phyloP scores from a whole-genome alignment of 1,140 invertebrate species.

The Lordiphosa mommai region DNA sequence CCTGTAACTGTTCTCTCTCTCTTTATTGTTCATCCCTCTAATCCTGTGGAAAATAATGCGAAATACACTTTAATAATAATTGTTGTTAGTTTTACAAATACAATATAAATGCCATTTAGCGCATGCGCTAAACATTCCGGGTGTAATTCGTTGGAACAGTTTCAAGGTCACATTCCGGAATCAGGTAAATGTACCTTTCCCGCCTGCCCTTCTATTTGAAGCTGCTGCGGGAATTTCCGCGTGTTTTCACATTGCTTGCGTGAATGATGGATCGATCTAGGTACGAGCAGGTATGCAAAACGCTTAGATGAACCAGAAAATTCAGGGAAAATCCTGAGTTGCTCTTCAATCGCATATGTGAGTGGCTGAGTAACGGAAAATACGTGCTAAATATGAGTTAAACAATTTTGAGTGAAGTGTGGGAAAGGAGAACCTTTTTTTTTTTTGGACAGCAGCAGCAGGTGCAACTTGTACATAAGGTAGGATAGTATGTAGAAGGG shows the following conservation, averaged over 20 bases:
- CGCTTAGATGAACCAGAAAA: conserved; percentile 46
- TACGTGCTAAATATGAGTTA: conserved; percentile 23
- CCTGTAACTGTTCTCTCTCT: conserved; percentile 7
- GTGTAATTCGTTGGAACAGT: conserved; percentile 69
- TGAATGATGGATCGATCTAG: conserved; percentile 54
- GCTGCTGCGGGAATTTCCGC: conserved; percentile 56
- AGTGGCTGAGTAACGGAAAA: conserved; percentile 35
- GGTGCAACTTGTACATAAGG: background rate
- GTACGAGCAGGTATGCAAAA: conserved; percentile 59
- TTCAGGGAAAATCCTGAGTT: conserved; percentile 57
- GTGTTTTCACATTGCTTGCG: conserved; percentile 62
- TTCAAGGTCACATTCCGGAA: conserved; percentile 68
- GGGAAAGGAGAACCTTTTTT: no score
- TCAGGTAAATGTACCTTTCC: conserved; percentile 50
- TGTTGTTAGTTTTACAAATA: conserved; percentile 75
- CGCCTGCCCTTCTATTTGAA: conserved; percentile 47
- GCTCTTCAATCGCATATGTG: conserved; percentile 62
- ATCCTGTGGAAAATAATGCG: conserved; percentile 77
- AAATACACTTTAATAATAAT: conserved; percentile 78
- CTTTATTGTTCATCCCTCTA: conserved; percentile 64
- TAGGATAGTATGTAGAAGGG: no score
- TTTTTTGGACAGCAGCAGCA: no score
- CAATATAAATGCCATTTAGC: conserved; percentile 77
- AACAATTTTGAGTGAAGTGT: background rate
- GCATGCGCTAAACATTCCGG: conserved; percentile 68